These are phyloP conservation scores for Premnoplex brunnescens DNA, from an alignment of 2,797 vertebrate species.

Conservation along the genomic window DNA sequence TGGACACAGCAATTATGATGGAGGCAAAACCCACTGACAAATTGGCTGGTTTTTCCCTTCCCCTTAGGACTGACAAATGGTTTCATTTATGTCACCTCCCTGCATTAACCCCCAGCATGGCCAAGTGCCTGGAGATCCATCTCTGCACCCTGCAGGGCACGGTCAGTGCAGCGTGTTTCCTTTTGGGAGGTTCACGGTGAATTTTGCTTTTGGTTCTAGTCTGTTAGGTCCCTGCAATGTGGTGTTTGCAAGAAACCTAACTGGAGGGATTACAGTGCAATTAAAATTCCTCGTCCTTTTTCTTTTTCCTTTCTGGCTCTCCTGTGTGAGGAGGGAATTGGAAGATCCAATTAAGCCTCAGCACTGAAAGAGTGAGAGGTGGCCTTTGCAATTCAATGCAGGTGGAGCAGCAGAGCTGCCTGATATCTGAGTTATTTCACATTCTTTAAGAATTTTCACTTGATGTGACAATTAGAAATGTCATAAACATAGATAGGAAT, in stretches of 20 bases:
- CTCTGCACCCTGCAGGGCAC: background rate
- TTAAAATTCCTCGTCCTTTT: slow-evolving; percentile 52
- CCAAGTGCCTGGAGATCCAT: background rate
- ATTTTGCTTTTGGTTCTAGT: background rate
- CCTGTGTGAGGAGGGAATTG: background rate
- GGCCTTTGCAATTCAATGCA: background rate
- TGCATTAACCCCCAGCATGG: background rate
- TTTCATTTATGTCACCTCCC: background rate
- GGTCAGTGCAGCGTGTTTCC: background rate
- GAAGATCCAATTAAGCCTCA: slow-evolving; percentile 18
- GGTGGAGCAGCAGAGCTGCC: background rate
- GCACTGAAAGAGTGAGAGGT: background rate
- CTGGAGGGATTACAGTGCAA: slow-evolving; percentile 34
- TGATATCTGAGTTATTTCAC: background rate
- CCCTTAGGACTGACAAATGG: background rate
- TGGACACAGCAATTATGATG: background rate
- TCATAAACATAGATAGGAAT: background rate
- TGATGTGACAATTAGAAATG: background rate
- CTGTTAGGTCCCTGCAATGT: slow-evolving; percentile 21
- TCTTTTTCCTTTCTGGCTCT: slow-evolving; percentile 10
- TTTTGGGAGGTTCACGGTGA: background rate
- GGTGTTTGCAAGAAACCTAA: background rate
- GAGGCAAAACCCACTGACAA: background rate
- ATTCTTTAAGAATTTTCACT: background rate
- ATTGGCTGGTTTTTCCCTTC: background rate